These are phyloP conservation scores for Perithous albicinctus DNA, from an alignment of 2,888 invertebrate species.

Conservation along the genomic window DNA sequence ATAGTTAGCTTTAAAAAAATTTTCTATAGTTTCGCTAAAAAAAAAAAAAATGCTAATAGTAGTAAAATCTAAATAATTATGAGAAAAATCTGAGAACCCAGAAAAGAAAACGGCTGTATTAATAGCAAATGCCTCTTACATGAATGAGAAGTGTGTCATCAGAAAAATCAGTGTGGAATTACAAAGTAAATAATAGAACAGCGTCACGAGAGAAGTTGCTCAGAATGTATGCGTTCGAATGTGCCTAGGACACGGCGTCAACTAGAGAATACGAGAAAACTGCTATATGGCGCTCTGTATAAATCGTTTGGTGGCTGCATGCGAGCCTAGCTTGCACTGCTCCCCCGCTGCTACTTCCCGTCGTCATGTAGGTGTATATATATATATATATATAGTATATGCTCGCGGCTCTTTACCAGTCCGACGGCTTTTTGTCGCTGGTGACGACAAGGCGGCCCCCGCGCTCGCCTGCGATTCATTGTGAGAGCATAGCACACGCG, in stretches of 20 bases:
- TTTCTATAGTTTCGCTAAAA: too few species aligned
- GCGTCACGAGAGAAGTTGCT: not conserved
- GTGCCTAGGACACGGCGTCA: constrained; percentile 68
- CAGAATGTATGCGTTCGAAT: constrained; percentile 32
- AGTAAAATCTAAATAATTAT: not conserved
- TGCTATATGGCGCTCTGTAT: constrained; percentile 31
- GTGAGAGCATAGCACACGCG: constrained; percentile 69
- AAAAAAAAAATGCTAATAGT: too few species aligned
- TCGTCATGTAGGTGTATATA: too few species aligned
- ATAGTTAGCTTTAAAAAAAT: too few species aligned
- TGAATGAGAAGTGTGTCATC: not conserved
- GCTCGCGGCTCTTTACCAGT: constrained; percentile 69
- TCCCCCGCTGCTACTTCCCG: constrained; percentile 52
- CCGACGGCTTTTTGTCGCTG: constrained; percentile 74
- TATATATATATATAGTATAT: too few species aligned
- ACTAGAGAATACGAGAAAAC: constrained; percentile 30
- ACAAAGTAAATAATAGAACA: not conserved
- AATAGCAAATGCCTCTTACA: not conserved
- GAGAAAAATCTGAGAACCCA: not conserved
- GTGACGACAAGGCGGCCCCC: constrained; percentile 62
- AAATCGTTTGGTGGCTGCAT: constrained; percentile 50
- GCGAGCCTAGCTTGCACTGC: constrained; percentile 2
- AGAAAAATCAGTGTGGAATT: not conserved
- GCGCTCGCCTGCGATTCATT: constrained; percentile 72
- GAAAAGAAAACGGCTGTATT: not conserved